Conservation (phyloP, 2,113 vertebrate genomes). For the Apus apus region DNA sequence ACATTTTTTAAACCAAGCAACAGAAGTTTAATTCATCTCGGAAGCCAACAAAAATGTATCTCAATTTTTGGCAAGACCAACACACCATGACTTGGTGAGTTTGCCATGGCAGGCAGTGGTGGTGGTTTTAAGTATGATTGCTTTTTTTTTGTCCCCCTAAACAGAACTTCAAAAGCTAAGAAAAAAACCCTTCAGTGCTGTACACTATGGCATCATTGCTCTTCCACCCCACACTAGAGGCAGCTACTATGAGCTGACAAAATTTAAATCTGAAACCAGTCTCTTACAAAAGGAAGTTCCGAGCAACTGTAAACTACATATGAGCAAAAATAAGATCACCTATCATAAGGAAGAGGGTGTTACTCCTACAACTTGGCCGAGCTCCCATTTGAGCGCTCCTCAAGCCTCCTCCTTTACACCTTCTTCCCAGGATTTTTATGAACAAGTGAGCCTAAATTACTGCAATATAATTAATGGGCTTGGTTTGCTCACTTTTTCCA, state of each 20-base stretch:
- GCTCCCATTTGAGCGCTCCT: not conserved
- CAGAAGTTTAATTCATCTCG: not conserved
- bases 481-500: not conserved
- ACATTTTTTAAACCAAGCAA: not conserved
- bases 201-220: too few relatives aligned
- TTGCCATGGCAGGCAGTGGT: not conserved
- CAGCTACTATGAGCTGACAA: not conserved
- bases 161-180: not conserved
- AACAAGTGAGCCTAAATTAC: not conserved
- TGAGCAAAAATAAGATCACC: not conserved
- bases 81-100: not conserved
- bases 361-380: not conserved
- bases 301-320: not conserved
- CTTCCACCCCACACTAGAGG: not conserved
- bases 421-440: not conserved
- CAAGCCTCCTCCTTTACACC: not conserved
- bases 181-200: not conserved
- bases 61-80: not conserved
- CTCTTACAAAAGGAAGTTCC: not conserved
- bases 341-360: not conserved
- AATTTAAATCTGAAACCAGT: not conserved
- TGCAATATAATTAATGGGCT: not conserved
- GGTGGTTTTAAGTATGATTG: too few relatives aligned
- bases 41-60: not conserved
- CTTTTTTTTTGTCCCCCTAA: accelerated